Evolutionary conservation across 2,888 invertebrate genomes (phyloP).

Genomic region (Ornithoptera priamus): DNA sequence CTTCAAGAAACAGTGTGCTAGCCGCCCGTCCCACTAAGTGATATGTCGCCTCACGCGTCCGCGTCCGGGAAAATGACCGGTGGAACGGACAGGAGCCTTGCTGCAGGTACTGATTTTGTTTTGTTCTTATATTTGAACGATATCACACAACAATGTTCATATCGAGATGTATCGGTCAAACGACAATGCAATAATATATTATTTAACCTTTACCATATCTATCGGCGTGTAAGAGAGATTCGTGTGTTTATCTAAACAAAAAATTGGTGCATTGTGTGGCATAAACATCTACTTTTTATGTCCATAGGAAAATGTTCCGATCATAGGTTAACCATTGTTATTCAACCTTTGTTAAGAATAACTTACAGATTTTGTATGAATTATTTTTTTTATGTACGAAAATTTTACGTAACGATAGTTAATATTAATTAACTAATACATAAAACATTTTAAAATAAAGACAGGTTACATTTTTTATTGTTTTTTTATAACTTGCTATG

Average conservation of each 20-base stretch:
- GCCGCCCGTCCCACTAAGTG: conserved; percentile 54
- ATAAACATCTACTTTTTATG: conserved; percentile 10
- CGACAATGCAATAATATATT: conserved; percentile 3
- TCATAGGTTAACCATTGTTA: conserved; percentile 8
- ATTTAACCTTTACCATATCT: conserved; percentile 19
- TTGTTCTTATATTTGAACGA: conserved; percentile 55
- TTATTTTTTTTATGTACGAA: not conserved
- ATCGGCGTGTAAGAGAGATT: not conserved
- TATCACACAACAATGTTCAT: conserved; percentile 25
- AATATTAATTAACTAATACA: no score
- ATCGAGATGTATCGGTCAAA: conserved; percentile 11
- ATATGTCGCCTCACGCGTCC: conserved; percentile 41
- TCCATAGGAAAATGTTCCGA: conserved; percentile 8
- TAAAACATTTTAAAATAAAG: no score
- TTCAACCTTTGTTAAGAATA: conserved; percentile 12
- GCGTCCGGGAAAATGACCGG: conserved; percentile 61
- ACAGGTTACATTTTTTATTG: not conserved
- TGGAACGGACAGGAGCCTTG: conserved; percentile 64
- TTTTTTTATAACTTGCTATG: not conserved
- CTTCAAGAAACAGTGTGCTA: conserved; percentile 58
- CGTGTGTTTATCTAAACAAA: not conserved
- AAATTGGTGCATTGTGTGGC: conserved; percentile 7
- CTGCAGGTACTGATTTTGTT: conserved; percentile 64
- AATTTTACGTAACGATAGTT: no score
- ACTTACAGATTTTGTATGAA: not conserved